Base-by-base conservation (phyloP, 2,888 invertebrate species). In the Rhagonycha fulva region DNA sequence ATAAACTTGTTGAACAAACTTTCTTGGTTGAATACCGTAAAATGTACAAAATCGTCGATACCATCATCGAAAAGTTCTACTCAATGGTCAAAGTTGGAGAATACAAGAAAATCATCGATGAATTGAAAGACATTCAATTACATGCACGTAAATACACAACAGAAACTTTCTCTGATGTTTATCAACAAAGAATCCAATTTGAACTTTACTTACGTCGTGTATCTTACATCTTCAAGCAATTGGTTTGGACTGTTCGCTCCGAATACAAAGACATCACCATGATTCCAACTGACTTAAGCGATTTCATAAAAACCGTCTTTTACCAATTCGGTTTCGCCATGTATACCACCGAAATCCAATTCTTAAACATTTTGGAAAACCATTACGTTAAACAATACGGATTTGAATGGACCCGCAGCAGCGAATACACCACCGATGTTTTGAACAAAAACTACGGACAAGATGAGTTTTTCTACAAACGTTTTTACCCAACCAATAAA, bases 121-220 rank as follows among this genome's bases (percentile, higher is more conserved):
- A 76, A 71, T 60, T 76, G n/a, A 76, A 71, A 32, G 61, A 70
- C 14, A 62, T 73, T 62, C 70, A 76, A 23, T 62, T 76, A 19
- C 0, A 12, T n/a, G 62, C 74, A 3, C 71, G 70, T 62, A 63
- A 71, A 23, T 61, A 72, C 30, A 28, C 24, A 32, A 67, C 61
- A 10, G 26, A 14, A 32, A 12, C 32, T 14, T 30, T 11, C 14
- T 2, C 14, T n/a, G 62, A 63, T n/a, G 30, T 70, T 14, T 14
- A 68, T 11, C 67, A 74, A 32, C 14, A 60, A 23, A 26, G 23
- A n/a, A 47, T 74, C n/a, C 60, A 68, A 32, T 68, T 68, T 9
- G 68, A 30, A 14, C 19, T 71, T 9, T 2, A 9, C 14, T 28
- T 76, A 12, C 70, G 68, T 68, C 73, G 71, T 12, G 68, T 68